These are phyloP conservation scores for Elysia crispata DNA, from an alignment of 2,888 invertebrate species.

Conservation along the genomic window DNA sequence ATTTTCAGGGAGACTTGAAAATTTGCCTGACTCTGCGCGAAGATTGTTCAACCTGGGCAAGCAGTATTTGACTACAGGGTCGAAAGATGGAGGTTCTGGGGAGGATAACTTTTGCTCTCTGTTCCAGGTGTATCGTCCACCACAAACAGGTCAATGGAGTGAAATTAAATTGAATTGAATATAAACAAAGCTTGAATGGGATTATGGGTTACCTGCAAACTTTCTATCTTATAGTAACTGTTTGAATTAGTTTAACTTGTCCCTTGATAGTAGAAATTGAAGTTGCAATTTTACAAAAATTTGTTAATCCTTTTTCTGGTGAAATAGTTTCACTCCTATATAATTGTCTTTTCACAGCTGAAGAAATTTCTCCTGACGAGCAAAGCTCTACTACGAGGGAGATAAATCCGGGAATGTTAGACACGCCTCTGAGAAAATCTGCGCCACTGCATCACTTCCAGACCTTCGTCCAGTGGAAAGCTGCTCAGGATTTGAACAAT, in stretches of 20 bases:
- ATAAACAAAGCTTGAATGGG: no score
- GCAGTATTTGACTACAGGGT: slow-evolving; percentile 38
- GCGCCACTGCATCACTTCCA: slow-evolving; percentile 61
- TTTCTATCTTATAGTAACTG: no score
- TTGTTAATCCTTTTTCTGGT: background rate
- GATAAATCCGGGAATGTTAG: slow-evolving; percentile 52
- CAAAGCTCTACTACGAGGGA: background rate
- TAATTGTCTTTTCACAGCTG: no score
- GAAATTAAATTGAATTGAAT: no score
- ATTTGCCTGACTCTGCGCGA: slow-evolving; percentile 54
- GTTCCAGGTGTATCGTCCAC: slow-evolving; percentile 23
- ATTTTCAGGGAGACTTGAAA: slow-evolving; percentile 58
- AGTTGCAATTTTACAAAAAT: background rate
- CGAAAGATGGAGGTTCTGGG: background rate
- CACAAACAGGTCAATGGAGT: slow-evolving; percentile 12
- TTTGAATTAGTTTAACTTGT: no score
- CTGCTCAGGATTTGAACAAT: slow-evolving; percentile 58
- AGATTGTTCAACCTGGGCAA: slow-evolving; percentile 56
- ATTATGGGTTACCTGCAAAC: no score
- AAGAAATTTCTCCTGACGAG: no score
- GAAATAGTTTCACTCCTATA: no score
- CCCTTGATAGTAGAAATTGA: background rate
- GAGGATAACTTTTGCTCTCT: slow-evolving; percentile 35
- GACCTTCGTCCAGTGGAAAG: slow-evolving; percentile 70
- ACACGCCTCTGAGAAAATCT: slow-evolving; percentile 51